Base-by-base conservation (phyloP, 2,113 vertebrate species). In the Seriola rivoliana region DNA sequence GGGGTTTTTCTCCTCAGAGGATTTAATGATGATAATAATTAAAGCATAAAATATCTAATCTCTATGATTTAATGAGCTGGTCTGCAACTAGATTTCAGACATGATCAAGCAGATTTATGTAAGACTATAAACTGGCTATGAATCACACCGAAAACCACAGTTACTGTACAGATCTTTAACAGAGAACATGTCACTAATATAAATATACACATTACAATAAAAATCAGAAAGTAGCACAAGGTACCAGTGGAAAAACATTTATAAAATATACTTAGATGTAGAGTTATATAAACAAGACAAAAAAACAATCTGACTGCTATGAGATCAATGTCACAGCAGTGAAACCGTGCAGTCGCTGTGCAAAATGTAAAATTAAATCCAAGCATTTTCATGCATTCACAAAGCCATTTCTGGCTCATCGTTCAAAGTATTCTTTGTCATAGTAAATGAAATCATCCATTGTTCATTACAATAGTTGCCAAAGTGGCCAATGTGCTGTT, bases 401-500 rank as follows among this genome's bases (percentile, higher is more conserved):
- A 44, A 36, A 36, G 34, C 34, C 34, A 36, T 36, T 36, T 36
- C 34, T 36, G 4, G 1, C 4, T 48, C 17, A 32, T 57, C 13
- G 46, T 29, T 29, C 16, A 68, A 32, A 10, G 21, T 23, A 25
- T 50, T 59, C 3, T 23, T 40, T 57, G 29, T 46, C 34, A 17
- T 7, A 48, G 19, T 25, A 8, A 0, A 34, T 25, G 1, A 13
- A 70, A 74, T 81, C 48, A 89, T 40, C 38, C 19, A 62, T 23
- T 75, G 88, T 93, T 93, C 64, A 88, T 86, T 25, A 97, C 79
- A 72, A 93, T 4, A 16, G 66, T 78, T 38, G 91, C 90, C 77
- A 97, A 87, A 74, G 71, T 94, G 50, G 88, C 89, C 44, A 97
- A 66, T 55, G 96, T 96, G 81, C 92, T 91, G 21, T 91, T 94